Evolutionary conservation across 2,888 invertebrate species (phyloP), one percentile per base, ranked within the genome.

Genomic region (Lydus trimaculatus): DNA sequence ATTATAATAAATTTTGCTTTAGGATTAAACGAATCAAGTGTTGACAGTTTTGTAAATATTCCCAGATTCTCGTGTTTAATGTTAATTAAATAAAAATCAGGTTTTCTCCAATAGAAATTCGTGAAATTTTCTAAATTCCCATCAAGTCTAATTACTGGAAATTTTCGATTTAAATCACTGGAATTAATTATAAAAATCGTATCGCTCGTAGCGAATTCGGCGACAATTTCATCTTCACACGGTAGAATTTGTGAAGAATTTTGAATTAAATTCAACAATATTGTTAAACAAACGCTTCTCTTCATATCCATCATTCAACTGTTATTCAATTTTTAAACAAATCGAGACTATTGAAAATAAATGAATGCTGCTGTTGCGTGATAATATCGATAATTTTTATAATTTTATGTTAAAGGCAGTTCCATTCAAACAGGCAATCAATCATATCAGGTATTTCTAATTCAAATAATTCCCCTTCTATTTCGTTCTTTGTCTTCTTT

Each of bases 1-100:
- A 17, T 58, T 11, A 66, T 11, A 39, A 69, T 63, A 58, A 69
- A 69, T 36, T 66, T 69, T 11, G 69, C 69, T 28, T 63, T 13
- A 0, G 66, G 36, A 48, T 69, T 64, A 28, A 69, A 69, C 7
- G 48, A 23, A 0, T 20, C 20, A 7, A 52, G 11, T 52, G 8
- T 6, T 52, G 48, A 52, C 8, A 52, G 11, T 52, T 52, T 52
- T 20, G 23, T 11, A 7, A 52, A 20, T 11, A 52, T 52, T 52
- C 20, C 48, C 20, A 23, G 20, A 52, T 43, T 17, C 3, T 43
- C 43, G n/a, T n/a, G n/a, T 43, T 8, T 8, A n/a, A 43, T n/a
- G n/a, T 43, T n/a, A 43, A 43, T 43, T 6, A 43, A 1, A 8
- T 43, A 43, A 43, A 43, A 43, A 43, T 43, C n/a, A 2, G 43